Evolutionary conservation across 2,888 invertebrate species (phyloP), one percentile per base, ranked within the genome.

Genomic region (Ophion slaviceki): DNA sequence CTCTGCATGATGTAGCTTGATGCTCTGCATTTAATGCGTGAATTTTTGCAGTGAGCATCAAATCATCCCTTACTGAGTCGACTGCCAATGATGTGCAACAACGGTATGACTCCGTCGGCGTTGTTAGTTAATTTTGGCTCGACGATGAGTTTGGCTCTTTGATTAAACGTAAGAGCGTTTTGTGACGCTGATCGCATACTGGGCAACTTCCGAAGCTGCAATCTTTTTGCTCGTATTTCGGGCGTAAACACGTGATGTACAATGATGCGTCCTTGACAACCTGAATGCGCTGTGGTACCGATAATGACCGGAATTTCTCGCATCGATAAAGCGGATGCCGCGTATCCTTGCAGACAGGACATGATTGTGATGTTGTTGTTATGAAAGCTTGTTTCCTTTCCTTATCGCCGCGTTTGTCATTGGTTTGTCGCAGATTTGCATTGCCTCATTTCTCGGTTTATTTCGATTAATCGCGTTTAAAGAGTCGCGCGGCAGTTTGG

Each of bases 201-300:
- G 40, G 4, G 36, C 67, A 77, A 40, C 24, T 66, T 1, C 77
- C n/a, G 7, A 57, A 67, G 10, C 6, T 77, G 57, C 77, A 77
- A 14, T 77, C 71, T 24, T 28, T 67, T 20, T n/a, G 4, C 1
- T 14, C 53, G 40, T 77, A 67, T 40, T 40, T 62, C 1, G 57
- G 20, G 2, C 67, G 77, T 8, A 77, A 11, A 24, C 57, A 77
- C 17, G 28, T 77, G 0, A 4, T 0, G 14, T 66, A 77, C 2
- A 77, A 20, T 5, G 57, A 32, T 0, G 77, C 67, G 0, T 77
- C 24, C 1, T 24, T 20, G 8, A 67, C 67, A 4, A 67, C 17
- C 4, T 67, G 57, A 2, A 66, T 40, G 0, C 67, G 77, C 5
- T 20, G 20, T 36, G n/a, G 20, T 7, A 67, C 40, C 8, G 67